Evolutionary conservation across 2,113 vertebrate genomes (phyloP).

Genomic region (Rhodinocichla rosea): DNA sequence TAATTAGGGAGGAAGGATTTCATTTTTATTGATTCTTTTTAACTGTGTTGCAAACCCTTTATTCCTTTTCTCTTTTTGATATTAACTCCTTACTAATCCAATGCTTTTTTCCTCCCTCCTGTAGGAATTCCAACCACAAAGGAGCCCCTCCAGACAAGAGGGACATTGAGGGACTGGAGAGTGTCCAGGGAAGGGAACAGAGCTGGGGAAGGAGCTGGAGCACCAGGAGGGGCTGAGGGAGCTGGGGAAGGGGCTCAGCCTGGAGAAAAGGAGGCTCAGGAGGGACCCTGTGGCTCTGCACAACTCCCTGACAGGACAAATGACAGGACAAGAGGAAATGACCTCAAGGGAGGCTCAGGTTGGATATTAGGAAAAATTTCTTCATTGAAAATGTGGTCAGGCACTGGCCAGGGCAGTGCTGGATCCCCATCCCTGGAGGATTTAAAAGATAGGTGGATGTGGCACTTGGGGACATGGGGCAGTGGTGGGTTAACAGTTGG

Average conservation of each 20-base stretch:
- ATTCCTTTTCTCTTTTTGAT: neutral
- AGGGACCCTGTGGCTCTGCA: accelerated
- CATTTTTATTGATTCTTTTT: neutral
- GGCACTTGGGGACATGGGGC: neutral
- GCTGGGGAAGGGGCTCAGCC: neutral
- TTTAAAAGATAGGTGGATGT: neutral
- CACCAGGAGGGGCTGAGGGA: neutral
- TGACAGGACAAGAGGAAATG: neutral
- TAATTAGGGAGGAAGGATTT: neutral
- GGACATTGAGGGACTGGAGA: accelerated
- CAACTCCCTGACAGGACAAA: neutral
- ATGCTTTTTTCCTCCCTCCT: neutral
- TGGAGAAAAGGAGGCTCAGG: neutral
- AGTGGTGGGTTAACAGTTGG: neutral
- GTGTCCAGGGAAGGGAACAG: accelerated
- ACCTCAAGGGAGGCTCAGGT: neutral
- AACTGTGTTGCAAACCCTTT: neutral
- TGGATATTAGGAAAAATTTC: neutral
- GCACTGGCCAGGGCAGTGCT: neutral
- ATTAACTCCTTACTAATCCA: neutral
- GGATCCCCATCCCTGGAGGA: neutral
- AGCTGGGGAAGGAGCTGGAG: neutral
- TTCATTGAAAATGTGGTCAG: neutral
- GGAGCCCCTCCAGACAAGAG: neutral
- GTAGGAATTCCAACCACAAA: neutral